Evolutionary conservation across 2,113 vertebrate genomes (phyloP).

Genomic region (Lasiurus cinereus): DNA sequence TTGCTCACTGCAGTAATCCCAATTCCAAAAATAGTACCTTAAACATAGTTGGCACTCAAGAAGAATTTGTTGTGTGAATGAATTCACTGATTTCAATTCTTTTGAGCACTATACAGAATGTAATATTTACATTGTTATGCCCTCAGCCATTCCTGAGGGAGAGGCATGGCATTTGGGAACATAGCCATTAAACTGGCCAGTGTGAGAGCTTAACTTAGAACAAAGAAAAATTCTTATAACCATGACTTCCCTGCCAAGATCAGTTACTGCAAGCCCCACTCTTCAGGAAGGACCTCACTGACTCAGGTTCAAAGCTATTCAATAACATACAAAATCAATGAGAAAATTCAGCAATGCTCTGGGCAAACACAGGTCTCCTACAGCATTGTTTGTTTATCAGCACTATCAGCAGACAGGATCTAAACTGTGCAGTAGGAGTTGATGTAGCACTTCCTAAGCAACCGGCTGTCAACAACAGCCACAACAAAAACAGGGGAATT

Average conservation of each 20-base stretch:
- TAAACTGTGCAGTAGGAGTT: conserved; percentile 52
- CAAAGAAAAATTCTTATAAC: conserved; percentile 41
- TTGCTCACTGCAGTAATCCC: not conserved
- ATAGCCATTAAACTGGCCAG: conserved; percentile 9
- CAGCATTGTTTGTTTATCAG: conserved; percentile 61
- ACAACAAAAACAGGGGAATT: conserved; percentile 72
- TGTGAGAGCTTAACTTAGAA: conserved; percentile 62
- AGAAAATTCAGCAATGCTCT: conserved; percentile 8
- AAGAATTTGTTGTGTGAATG: conserved; percentile 5
- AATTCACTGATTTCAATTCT: not conserved
- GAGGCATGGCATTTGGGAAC: not conserved
- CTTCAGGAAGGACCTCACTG: conserved; percentile 36
- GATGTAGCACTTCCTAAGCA: conserved; percentile 80
- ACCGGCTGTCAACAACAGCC: conserved; percentile 65
- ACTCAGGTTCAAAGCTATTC: conserved; percentile 54
- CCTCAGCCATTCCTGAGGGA: not conserved
- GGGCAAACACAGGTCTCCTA: not conserved
- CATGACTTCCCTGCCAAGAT: conserved; percentile 68
- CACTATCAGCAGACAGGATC: conserved; percentile 69
- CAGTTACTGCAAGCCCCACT: not conserved
- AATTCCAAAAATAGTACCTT: not conserved
- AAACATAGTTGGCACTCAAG: not conserved
- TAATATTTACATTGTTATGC: not conserved
- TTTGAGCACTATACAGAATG: conserved; percentile 18
- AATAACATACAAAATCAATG: conserved; percentile 50